phyloP scores from a whole-genome alignment of 2,113 vertebrate species.

The Galemys pyrenaicus region DNA sequence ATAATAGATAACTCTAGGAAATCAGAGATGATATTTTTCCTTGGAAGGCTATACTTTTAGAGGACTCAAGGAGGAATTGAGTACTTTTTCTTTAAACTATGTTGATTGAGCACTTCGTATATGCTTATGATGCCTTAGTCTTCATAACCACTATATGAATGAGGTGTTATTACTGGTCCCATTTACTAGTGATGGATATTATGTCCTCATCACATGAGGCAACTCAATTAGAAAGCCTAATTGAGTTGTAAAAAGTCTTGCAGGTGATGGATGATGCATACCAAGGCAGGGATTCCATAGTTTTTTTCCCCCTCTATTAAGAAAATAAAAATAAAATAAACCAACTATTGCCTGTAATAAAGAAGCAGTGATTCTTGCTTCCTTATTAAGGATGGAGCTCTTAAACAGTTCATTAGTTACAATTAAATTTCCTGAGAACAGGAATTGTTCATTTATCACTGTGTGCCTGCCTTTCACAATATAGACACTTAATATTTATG shows the following conservation, averaged over 20 bases:
- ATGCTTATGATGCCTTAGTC: neutral
- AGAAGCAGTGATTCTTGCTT: neutral
- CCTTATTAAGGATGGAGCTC: neutral
- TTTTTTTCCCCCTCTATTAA: neutral
- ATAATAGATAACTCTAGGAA: neutral
- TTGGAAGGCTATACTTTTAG: neutral
- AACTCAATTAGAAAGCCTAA: constrained; percentile 6
- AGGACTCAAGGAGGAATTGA: neutral
- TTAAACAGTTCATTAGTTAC: neutral
- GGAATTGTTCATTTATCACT: constrained; percentile 24
- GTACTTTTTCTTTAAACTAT: neutral
- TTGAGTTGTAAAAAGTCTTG: neutral
- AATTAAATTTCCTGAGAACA: constrained; percentile 20
- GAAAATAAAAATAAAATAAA: constrained; percentile 18
- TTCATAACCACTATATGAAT: neutral
- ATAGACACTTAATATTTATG: neutral
- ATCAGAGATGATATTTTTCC: neutral
- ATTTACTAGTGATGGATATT: constrained; percentile 16
- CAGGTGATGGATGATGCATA: neutral
- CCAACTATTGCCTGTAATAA: neutral
- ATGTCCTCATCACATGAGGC: neutral
- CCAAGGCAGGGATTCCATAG: neutral
- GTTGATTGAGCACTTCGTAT: neutral
- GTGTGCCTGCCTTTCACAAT: neutral
- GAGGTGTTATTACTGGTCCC: neutral